Conservation (phyloP, 2,113 vertebrate species). For the Columba janthina region DNA sequence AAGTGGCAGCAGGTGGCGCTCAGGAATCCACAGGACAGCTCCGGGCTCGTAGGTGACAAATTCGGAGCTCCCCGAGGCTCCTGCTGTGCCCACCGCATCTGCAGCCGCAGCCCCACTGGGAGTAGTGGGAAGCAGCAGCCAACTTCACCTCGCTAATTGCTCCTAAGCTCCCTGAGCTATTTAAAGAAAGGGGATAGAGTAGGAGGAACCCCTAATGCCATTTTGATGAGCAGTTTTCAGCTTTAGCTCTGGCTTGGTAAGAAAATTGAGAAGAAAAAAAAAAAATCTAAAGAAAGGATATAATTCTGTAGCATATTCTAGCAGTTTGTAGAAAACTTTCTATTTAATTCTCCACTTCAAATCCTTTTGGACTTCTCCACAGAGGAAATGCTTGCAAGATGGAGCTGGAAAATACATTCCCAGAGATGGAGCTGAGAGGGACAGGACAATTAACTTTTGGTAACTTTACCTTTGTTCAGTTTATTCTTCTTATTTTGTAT, state of each 20-base stretch:
- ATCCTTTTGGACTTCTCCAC: background rate
- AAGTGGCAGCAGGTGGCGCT: background rate
- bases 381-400: background rate
- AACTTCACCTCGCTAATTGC: rapidly evolving
- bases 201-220: background rate
- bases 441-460: background rate
- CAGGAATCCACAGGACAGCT: background rate
- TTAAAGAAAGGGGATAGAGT: too few species aligned
- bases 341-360: background rate
- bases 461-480: background rate
- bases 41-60: background rate
- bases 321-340: background rate
- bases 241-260: background rate
- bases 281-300: background rate
- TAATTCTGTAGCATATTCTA: background rate
- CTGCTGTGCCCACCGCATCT: background rate
- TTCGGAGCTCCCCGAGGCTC: background rate
- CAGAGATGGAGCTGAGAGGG: background rate
- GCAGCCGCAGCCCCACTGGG: rapidly evolving
- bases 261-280: background rate
- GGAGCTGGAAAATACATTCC: background rate
- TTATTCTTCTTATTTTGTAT: background rate
- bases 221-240: background rate
- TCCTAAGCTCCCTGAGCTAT: rapidly evolving
- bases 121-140: background rate